Evolutionary conservation across 2,113 vertebrate genomes (phyloP).

Genomic region (Rhinolophus ferrumequinum): DNA sequence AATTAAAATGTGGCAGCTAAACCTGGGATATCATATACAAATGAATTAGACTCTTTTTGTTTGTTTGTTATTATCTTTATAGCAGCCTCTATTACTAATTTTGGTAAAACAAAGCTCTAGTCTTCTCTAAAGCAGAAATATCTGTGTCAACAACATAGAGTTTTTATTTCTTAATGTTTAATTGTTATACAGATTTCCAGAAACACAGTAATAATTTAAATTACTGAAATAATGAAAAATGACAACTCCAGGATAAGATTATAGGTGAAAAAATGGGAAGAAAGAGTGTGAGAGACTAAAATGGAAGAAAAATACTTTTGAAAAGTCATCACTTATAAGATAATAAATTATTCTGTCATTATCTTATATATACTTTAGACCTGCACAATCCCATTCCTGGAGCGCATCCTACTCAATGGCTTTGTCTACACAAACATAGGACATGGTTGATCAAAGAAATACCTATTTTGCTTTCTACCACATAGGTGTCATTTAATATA

Average conservation of each 20-base stretch:
- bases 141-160: background rate
- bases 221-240: constrained; percentile 53
- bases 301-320: constrained; percentile 71
- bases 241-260: background rate
- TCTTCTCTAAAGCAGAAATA: constrained; percentile 27
- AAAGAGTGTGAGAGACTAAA: constrained; percentile 56
- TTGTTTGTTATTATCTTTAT: background rate
- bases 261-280: background rate
- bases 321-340: constrained; percentile 74
- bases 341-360: constrained; percentile 54
- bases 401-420: background rate
- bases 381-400: constrained; percentile 41
- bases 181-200: constrained; percentile 61
- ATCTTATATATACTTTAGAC: constrained; percentile 57
- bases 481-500: background rate
- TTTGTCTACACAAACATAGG: constrained; percentile 45
- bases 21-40: constrained; percentile 47
- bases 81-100: background rate
- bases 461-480: constrained; percentile 48
- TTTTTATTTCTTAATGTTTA: constrained; percentile 50
- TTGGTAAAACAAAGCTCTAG: constrained; percentile 6
- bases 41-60: constrained; percentile 11
- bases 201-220: constrained; percentile 60
- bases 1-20: constrained; percentile 23
- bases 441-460: constrained; percentile 42